A percentile compares a stretch with the other conserved stretches of the same genome.
These are phyloP conservation scores for Ornithorhynchus anatinus DNA, from an alignment of 2,113 vertebrate genomes.

Conservation along the genomic window DNA sequence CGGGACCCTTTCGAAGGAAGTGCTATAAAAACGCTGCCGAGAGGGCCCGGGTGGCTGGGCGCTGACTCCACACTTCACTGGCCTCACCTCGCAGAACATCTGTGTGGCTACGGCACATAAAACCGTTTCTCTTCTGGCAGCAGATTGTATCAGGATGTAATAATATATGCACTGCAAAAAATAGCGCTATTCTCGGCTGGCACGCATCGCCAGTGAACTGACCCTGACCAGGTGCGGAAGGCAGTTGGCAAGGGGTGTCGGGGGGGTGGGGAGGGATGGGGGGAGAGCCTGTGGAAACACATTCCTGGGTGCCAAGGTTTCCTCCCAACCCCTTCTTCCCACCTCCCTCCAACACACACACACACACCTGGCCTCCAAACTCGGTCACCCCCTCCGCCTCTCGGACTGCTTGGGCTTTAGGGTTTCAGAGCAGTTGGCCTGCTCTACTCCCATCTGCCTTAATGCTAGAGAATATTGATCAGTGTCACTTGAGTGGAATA, in stretches of 20 bases:
- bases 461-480: too few relatives aligned
- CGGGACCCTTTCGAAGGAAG: conserved; percentile 24
- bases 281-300: background rate
- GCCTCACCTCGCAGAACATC: conserved; percentile 60
- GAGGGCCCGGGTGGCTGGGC: conserved; percentile 13
- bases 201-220: background rate
- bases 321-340: fast-evolving
- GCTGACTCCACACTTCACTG: conserved; percentile 29
- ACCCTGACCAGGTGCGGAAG: conserved; percentile 48
- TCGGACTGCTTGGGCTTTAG: fast-evolving
- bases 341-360: too few relatives aligned
- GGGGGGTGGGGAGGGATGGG: background rate
- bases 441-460: background rate
- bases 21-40: background rate
- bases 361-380: background rate
- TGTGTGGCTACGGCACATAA: conserved; percentile 49
- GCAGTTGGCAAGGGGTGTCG: background rate
- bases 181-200: conserved; percentile 38
- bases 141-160: conserved; percentile 61
- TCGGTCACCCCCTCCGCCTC: background rate
- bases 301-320: background rate
- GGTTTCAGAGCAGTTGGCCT: background rate
- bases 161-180: conserved; percentile 30
- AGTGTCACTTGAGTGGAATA: background rate
- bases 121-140: conserved; percentile 68